phyloP scores from a whole-genome alignment of 2,113 vertebrate species.

The Erythrolamprus reginae region DNA sequence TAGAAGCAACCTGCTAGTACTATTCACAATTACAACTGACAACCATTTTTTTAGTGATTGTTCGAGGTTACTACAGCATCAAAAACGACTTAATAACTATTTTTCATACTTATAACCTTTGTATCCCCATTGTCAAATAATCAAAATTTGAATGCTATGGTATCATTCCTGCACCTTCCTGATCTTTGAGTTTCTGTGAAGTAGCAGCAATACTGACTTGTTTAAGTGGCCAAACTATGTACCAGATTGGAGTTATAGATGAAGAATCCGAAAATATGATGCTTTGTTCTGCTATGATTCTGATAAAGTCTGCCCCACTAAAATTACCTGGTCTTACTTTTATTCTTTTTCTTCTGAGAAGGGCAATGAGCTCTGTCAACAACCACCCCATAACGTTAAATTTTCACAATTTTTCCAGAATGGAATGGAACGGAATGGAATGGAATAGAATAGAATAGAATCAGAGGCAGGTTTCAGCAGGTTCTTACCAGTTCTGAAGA shows the following conservation, averaged over 20 bases:
- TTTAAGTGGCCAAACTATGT: neutral
- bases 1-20: neutral
- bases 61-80: neutral
- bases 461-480: no score
- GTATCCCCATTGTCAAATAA: neutral
- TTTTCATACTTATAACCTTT: neutral
- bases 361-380: neutral
- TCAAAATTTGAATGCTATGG: neutral
- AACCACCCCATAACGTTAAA: neutral
- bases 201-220: neutral
- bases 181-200: neutral
- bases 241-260: neutral
- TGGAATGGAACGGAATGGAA: neutral
- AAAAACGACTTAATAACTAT: neutral
- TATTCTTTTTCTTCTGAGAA: neutral
- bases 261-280: neutral
- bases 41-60: neutral
- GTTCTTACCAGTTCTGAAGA: no score
- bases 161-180: neutral
- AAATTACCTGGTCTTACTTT: neutral
- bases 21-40: neutral
- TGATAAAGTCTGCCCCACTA: neutral
- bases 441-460: no score
- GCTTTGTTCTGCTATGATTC: neutral
- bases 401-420: neutral